Conservation (phyloP, 2,888 invertebrate species). For the Galerucella calmariensis region DNA sequence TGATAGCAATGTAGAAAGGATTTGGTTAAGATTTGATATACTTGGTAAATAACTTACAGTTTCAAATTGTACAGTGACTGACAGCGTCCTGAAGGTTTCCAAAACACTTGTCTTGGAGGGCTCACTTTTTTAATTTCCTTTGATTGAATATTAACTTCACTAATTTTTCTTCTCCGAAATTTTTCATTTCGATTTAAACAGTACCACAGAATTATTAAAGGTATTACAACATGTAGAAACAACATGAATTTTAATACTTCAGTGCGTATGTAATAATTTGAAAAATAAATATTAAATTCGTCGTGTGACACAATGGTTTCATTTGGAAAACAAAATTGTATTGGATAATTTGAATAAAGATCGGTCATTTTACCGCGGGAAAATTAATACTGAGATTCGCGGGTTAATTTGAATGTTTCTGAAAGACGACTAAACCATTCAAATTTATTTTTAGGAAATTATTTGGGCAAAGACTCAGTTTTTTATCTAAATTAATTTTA, state of each 20-base stretch:
- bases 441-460: conserved; percentile 50
- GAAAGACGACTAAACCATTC: conserved; percentile 9
- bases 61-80: conserved; percentile 36
- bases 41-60: conserved; percentile 35
- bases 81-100: conserved; percentile 34
- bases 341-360: background rate
- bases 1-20: background rate
- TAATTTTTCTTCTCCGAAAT: conserved; percentile 7
- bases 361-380: conserved; percentile 28
- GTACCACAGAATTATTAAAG: conserved; percentile 24
- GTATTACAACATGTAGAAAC: conserved; percentile 31
- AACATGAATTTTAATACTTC: conserved; percentile 28
- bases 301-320: conserved; percentile 29
- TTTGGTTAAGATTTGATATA: conserved; percentile 5
- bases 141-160: background rate
- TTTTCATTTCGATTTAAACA: conserved; percentile 18
- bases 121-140: conserved; percentile 15
- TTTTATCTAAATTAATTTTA: conserved; percentile 15
- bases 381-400: conserved; percentile 11
- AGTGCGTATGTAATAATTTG: conserved; percentile 22
- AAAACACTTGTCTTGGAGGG: conserved; percentile 20
- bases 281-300: conserved; percentile 22
- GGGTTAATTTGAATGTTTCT: conserved; percentile 22
- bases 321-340: conserved; percentile 38
- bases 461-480: conserved; percentile 43